A percentile compares a stretch with the other conserved stretches of the same genome.
phyloP scores from a whole-genome alignment of 1,140 invertebrate genomes.

The Listronotus bonariensis region DNA sequence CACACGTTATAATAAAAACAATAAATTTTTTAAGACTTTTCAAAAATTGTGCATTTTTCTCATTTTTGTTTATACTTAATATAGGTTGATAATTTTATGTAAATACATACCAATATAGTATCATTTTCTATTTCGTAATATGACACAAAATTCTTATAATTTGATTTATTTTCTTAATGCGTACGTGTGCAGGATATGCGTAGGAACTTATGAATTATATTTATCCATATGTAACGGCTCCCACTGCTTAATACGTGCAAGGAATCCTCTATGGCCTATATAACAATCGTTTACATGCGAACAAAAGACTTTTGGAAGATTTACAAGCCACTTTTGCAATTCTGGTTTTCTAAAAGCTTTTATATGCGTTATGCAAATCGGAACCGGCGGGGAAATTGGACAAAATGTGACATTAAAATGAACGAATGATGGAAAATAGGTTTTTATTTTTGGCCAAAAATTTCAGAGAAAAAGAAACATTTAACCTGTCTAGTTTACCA shows the following conservation, averaged over 20 bases:
- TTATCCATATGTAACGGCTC: conserved; percentile 14
- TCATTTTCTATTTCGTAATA: conserved; percentile 4
- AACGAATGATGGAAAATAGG: too few relatives aligned
- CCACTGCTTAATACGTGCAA: conserved; percentile 1
- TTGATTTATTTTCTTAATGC: conserved; percentile 4
- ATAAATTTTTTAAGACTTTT: too few relatives aligned
- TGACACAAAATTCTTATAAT: neutral
- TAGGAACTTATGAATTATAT: conserved; percentile 15
- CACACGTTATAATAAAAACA: too few relatives aligned
- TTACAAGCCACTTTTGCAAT: conserved; percentile 4
- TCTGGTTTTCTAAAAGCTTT: conserved; percentile 9
- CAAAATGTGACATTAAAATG: neutral
- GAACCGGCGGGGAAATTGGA: neutral
- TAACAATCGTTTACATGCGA: conserved; percentile 11
- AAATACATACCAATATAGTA: too few relatives aligned
- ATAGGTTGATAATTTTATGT: too few relatives aligned
- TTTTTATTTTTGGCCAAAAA: too few relatives aligned
- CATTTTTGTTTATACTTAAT: too few relatives aligned
- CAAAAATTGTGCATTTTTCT: too few relatives aligned
- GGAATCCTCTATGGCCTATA: conserved; percentile 10
- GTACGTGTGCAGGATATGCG: conserved; percentile 6
- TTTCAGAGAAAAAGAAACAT: too few relatives aligned
- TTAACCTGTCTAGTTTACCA: too few relatives aligned
- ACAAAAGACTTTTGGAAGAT: conserved; percentile 12
- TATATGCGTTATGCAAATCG: conserved; percentile 8